A percentile compares a stretch with the other conserved stretches of the same genome.
These are phyloP conservation scores for Mizuhopecten yessoensis DNA, from an alignment of 1,140 invertebrate genomes.

Conservation along the genomic window DNA sequence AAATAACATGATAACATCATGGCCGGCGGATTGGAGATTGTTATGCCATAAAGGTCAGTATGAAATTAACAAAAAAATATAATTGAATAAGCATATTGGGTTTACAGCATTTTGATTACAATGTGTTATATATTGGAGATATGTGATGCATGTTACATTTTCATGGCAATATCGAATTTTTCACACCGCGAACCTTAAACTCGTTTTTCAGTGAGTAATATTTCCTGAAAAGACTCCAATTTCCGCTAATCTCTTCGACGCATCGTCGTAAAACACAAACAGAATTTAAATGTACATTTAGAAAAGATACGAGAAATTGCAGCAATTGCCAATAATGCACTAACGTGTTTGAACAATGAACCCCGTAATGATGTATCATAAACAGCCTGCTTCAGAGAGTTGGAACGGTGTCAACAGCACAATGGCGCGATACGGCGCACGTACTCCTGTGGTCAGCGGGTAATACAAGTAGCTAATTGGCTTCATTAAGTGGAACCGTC, in stretches of 20 bases:
- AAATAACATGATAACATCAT: no score
- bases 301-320: neutral
- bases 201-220: neutral
- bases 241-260: neutral
- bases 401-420: neutral
- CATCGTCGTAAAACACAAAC: neutral
- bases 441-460: neutral
- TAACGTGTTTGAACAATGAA: neutral
- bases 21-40: no score
- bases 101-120: neutral
- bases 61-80: no score
- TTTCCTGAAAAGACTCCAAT: neutral
- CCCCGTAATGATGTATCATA: neutral
- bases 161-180: no score
- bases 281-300: neutral
- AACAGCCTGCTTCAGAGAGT: neutral
- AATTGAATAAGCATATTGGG: neutral
- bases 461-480: constrained; percentile 10
- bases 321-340: neutral
- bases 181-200: neutral
- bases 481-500: constrained; percentile 15
- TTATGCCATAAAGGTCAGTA: no score
- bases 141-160: no score
- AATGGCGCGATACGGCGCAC: neutral
- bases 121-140: neutral